Evolutionary conservation across 2,797 vertebrate genomes (phyloP).

Genomic region (Pipistrellus nathusii): DNA sequence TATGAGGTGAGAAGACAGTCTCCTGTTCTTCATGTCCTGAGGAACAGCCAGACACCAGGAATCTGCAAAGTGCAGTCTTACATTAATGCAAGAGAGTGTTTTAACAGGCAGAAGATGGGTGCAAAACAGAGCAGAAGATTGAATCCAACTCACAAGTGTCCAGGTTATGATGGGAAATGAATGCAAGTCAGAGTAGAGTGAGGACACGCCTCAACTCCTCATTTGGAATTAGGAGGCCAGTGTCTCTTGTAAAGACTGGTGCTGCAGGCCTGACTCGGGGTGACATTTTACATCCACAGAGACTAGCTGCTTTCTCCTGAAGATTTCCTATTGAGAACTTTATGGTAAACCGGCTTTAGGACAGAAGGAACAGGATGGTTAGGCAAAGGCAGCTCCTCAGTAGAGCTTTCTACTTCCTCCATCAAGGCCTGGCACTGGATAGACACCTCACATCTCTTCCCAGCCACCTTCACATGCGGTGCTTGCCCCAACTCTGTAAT

Average conservation of each 20-base stretch:
- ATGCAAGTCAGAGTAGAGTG: background rate
- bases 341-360: background rate
- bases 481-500: background rate
- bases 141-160: background rate
- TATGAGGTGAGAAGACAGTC: background rate
- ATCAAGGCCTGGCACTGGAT: accelerated
- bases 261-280: background rate
- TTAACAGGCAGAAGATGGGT: background rate
- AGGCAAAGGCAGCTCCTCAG: background rate
- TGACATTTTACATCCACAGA: background rate
- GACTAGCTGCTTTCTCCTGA: background rate
- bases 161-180: background rate
- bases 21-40: background rate
- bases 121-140: background rate
- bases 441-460: background rate
- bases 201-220: background rate
- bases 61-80: background rate
- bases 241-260: background rate
- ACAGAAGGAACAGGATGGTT: background rate
- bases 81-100: background rate
- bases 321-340: background rate
- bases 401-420: background rate
- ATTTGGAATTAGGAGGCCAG: background rate
- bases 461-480: accelerated
- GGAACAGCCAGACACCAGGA: background rate